Conservation (phyloP, 2,888 invertebrate genomes). For the Gastracanthus pulcherrimus region DNA sequence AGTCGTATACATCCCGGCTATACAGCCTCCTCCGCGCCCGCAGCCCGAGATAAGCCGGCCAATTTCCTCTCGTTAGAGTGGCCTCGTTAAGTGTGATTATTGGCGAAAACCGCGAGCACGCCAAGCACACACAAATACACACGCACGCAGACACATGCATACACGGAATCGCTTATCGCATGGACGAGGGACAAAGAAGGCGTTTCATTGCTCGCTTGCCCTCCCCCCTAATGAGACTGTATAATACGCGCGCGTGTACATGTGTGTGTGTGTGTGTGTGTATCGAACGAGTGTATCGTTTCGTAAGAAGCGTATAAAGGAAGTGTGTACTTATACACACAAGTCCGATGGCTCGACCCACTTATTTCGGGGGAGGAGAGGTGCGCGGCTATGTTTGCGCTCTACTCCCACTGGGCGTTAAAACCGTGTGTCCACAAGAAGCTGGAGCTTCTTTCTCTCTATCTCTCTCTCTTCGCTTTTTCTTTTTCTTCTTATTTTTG, state of each 20-base stretch:
- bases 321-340: constrained; percentile 33
- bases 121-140: constrained; percentile 5
- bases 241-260: background rate
- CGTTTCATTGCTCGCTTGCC: background rate
- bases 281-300: constrained; percentile 4
- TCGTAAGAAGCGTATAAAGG: constrained; percentile 43
- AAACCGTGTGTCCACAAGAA: constrained; percentile 31
- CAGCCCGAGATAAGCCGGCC: constrained; percentile 43
- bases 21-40: background rate
- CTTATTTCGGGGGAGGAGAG: constrained; percentile 8
- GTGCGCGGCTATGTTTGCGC: background rate
- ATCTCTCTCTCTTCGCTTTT: constrained; percentile 5
- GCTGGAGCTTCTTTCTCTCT: background rate
- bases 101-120: constrained; percentile 35
- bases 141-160: background rate
- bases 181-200: constrained; percentile 4
- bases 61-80: constrained; percentile 52
- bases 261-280: background rate
- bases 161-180: constrained; percentile 11
- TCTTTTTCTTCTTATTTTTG: background rate
- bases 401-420: background rate
- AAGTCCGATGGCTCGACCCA: constrained; percentile 35
- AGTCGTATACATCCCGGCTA: background rate
- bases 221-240: background rate
- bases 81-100: constrained; percentile 53